These are phyloP conservation scores for Cyclura pinguis DNA, from an alignment of 2,797 vertebrate genomes.

Conservation along the genomic window DNA sequence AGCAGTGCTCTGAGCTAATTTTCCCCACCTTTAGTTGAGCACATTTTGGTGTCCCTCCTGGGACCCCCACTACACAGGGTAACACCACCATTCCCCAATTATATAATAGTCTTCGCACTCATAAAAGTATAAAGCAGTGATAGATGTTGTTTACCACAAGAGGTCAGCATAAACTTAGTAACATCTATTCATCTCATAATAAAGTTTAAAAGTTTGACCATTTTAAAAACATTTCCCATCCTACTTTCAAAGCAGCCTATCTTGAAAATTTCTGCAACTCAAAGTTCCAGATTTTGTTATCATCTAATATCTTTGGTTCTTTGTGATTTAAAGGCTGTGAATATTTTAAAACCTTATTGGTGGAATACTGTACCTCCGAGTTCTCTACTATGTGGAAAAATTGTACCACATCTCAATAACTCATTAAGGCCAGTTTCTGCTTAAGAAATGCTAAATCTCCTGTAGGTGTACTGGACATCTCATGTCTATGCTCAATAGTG, in stretches of 20 bases:
- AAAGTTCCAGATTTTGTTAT: background rate
- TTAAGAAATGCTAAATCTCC: background rate
- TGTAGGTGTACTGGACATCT: background rate
- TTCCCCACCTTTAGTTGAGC: too few relatives aligned
- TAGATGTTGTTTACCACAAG: conserved; percentile 48
- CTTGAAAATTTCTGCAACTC: background rate
- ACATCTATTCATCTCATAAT: background rate
- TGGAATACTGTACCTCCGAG: background rate
- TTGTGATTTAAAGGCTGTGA: background rate
- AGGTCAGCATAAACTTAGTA: conserved; percentile 47
- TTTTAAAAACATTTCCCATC: background rate
- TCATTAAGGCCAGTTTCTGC: background rate
- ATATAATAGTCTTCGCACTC: background rate
- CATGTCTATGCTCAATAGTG: background rate
- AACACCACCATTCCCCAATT: too few relatives aligned
- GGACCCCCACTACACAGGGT: too few relatives aligned
- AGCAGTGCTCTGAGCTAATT: too few relatives aligned
- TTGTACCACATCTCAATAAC: background rate
- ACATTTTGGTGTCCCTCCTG: too few relatives aligned
- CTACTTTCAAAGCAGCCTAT: background rate
- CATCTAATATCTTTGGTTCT: background rate
- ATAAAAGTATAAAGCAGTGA: background rate
- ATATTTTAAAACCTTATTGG: background rate
- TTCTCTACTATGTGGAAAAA: too few relatives aligned
- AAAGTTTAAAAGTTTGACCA: background rate